Evolutionary conservation across 2,888 invertebrate species (phyloP).

Genomic region (Petrolisthes manimaculis): DNA sequence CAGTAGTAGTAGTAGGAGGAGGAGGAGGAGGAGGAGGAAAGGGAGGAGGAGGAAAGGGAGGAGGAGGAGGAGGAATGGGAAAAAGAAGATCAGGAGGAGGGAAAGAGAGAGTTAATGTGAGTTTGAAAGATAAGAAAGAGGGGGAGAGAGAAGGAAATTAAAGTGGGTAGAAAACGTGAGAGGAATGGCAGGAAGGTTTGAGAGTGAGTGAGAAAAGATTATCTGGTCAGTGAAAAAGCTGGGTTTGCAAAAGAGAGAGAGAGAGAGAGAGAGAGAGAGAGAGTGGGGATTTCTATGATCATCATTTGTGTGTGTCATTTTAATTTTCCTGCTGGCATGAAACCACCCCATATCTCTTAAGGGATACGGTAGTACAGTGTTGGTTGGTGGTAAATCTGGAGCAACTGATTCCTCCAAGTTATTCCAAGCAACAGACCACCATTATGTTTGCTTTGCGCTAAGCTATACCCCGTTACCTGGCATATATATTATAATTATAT

Average conservation of each 20-base stretch:
- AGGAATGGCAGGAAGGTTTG: background rate
- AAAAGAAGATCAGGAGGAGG: background rate
- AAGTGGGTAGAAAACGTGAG: background rate
- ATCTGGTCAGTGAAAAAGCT: no score
- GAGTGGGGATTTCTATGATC: background rate
- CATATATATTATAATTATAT: no score
- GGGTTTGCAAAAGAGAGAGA: slow-evolving; percentile 24
- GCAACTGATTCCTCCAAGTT: no score
- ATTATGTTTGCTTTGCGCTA: no score
- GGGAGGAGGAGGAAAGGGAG: background rate
- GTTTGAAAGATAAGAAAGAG: background rate
- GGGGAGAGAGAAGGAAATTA: background rate
- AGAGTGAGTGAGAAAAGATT: background rate
- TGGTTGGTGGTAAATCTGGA: no score
- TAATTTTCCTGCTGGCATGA: background rate
- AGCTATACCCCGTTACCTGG: no score
- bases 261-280: slow-evolving; percentile 25
- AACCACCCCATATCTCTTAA: no score
- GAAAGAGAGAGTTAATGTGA: background rate
- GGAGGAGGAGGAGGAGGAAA: background rate
- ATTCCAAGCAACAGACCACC: no score
- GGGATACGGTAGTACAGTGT: no score
- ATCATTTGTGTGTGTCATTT: background rate
- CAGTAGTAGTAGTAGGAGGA: background rate
- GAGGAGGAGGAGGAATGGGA: background rate